Evolutionary conservation across 2,113 vertebrate species (phyloP), one percentile per base, ranked within the genome.

Genomic region (Aythya baeri): DNA sequence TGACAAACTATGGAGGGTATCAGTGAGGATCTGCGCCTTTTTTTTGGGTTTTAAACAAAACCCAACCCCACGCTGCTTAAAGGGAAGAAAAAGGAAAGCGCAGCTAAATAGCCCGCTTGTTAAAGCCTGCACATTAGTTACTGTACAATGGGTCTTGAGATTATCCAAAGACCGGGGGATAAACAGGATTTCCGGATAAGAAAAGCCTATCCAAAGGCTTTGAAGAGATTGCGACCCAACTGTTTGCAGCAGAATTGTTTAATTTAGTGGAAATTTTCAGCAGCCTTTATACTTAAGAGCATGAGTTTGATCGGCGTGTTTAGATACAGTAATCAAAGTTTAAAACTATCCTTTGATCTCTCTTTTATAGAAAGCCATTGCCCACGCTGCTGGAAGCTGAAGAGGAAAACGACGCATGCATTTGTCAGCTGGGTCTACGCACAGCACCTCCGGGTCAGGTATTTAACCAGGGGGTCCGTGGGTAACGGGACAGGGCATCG

Each of bases 171-270:
- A 73, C 63, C 41, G 17, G 0, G 0, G 41, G 84, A 97, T 59
- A 88, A 95, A 83, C 27, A 94, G 85, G 59, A 93, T 83, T 82
- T 86, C 36, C 43, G 89, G 72, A n/a, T 66, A 91, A 87, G 52
- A 76, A 43, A 80, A 71, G 52, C 76, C 57, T 71, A 68, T 44
- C 81, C 50, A 63, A 76, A 94, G 38, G 74, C 66, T 92, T 70
- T 80, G 79, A 84, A 78, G 63, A 90, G 68, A 76, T 22, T 58
- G 41, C 36, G 79, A 62, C 15, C 34, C 12, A 94, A 76, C 36
- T 43, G 43, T 90, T 34, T 43, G 52, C 61, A 86, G 76, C 20
- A 43, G 4, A 57, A 86, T 7, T 31, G 31, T 46, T 88, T 59
- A 73, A 89, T 87, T 94, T 25, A 67, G 49, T 21, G 61, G 73